Base-by-base conservation (phyloP, 1,140 invertebrate species). In the Pseudomyrmex flavicornis region DNA sequence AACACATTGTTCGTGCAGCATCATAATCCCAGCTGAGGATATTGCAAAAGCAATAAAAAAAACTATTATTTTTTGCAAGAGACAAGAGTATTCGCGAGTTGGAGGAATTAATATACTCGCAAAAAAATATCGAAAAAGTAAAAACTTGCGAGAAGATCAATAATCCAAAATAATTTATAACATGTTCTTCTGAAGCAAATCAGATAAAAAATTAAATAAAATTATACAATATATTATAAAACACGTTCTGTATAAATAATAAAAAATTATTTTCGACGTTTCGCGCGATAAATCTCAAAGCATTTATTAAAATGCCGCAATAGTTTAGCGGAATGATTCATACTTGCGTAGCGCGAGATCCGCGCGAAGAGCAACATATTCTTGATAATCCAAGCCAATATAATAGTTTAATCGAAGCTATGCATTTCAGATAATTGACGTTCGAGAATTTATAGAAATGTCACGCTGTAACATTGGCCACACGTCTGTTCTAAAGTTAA, bases 11-110 rank as follows among this genome's bases (percentile, higher is more conserved):
- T 80, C 56, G 66, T 17, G 17, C 50, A 80, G 44, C 54, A 35
- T 72, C 56, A 59, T 80, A 72, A 80, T 80, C 76, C 72, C 54
- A 17, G 65, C 22, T 7, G 54, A 72, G 20, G 15, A 54, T 50
- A 20, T 7, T 17, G 22, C 20, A 70, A 70, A 59, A 80, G 22
- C 65, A 72, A 70, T 70, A 35, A 79, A 70, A 65, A 58, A 79
- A 79, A n/a, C 76, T 70, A 79, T 58, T 79, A 79, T 79, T 79
- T 79, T 69, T 79, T 8, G 44, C 26, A 26, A 26, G 26, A 26
- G 0, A 69, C 75, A 5, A 26, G 70, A 20, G 20, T 79, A 79
- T 79, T 79, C 70, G 65, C 52, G 65, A 70, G 65, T 2, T 2
- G 1, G 65, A 15, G 10, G 9, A 48, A 79, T 70, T 70, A 79